Base-by-base conservation (phyloP, 2,888 invertebrate species). In the Heliothis peltigera region DNA sequence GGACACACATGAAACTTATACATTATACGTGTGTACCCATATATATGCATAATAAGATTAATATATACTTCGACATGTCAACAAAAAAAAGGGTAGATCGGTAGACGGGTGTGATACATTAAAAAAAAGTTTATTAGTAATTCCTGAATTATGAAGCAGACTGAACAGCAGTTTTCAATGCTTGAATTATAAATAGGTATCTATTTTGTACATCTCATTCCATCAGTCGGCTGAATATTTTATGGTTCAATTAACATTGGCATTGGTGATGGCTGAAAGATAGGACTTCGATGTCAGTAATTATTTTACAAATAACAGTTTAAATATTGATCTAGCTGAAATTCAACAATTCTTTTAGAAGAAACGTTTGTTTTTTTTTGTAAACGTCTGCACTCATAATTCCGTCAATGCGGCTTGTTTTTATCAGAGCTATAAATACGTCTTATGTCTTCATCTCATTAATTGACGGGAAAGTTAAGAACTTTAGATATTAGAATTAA, bases 211-310 rank as follows among this genome's bases (percentile, higher is more conserved):
- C 17, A 35, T 48, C 8, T 28, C 28, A 10, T 62, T 35, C 12
- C 15, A 47, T 10, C 28, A 18, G 2, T 10, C 4, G 1, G 17
- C 1, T 52, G 19, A 53, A 66, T 66, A 53, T 62, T 70, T 70
- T 22, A 70, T 48, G 39, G 15, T 19, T 32, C 21, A 52, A 70
- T 70, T 59, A 60, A 61, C 39, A 22, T 32, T 19, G 22, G 10
- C 28, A 28, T 7, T 28, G 28, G 28, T 8, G 7, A 19, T 10
- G 25, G 18, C 18, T 21, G n/a, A 44, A 62, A 25, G n/a, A 22
- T 17, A 47, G 22, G 42, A 17, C 17, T 25, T 35, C 12, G 21
- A 49, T 19, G 28, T 28, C 10, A 10, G 7, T 15, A 10, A 8
- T 51, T 39, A 25, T 21, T 43, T 19, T 10, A 49, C 49, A 65